A percentile compares a stretch with the other conserved stretches of the same genome.
Evolutionary conservation across 2,113 vertebrate genomes (phyloP).

Genomic region (Aptenodytes forsteri): DNA sequence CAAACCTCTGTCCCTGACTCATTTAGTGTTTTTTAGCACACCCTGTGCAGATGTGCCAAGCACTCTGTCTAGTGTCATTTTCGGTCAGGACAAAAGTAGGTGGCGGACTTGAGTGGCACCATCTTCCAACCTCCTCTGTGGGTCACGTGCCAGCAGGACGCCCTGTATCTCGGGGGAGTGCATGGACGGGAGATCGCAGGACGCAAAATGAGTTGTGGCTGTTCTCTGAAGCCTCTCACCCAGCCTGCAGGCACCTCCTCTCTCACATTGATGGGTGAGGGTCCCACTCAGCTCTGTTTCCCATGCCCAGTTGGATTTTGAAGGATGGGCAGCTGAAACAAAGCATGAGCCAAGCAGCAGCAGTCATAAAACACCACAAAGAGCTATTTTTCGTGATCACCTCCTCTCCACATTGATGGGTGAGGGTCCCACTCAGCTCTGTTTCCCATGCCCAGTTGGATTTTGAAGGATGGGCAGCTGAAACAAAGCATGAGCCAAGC

Average conservation of each 20-base stretch:
- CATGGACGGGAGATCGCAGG: background rate
- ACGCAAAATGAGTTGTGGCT: fast-evolving
- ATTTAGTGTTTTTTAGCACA: background rate
- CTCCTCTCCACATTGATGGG: background rate
- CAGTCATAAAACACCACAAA: background rate
- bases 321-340: background rate
- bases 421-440: background rate
- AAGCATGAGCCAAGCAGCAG: background rate
- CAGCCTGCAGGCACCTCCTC: background rate
- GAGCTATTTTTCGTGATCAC: too few relatives aligned
- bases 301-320: background rate
- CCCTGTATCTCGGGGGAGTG: too few relatives aligned
- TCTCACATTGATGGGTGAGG: background rate
- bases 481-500: background rate
- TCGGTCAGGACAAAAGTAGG: background rate
- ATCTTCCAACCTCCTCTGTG: fast-evolving
- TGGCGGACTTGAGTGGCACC: background rate
- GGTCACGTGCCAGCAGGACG: background rate
- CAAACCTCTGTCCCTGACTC: background rate
- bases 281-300: background rate
- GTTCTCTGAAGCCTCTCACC: background rate
- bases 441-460: background rate
- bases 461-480: background rate
- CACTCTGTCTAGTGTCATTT: background rate
- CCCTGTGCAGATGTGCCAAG: background rate